phyloP scores from a whole-genome alignment of 2,113 vertebrate genomes.

The Callipepla squamata region DNA sequence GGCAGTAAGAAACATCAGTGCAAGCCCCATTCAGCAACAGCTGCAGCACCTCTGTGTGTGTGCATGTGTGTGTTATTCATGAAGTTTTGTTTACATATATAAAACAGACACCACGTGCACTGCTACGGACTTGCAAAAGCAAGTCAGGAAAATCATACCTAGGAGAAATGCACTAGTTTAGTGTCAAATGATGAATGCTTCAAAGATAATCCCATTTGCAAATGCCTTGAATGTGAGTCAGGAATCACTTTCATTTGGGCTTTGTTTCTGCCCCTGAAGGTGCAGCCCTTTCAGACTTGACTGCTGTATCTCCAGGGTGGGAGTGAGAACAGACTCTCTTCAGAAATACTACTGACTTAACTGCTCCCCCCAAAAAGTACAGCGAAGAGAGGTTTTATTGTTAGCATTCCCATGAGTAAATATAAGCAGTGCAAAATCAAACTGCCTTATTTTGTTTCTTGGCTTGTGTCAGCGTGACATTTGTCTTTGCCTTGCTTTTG shows the following conservation, averaged over 20 bases:
- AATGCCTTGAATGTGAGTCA: neutral
- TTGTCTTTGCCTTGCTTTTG: neutral
- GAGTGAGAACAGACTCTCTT: neutral
- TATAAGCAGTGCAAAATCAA: neutral
- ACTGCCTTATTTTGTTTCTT: fast-evolving
- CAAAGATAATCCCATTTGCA: neutral
- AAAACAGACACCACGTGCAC: neutral
- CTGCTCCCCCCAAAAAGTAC: neutral
- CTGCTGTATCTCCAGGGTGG: neutral
- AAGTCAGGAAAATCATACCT: neutral
- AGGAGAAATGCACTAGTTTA: neutral
- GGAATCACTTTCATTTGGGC: neutral
- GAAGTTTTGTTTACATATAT: neutral
- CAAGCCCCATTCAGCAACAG: neutral
- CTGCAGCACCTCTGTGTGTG: neutral
- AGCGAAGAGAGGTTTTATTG: fast-evolving
- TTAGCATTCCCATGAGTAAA: neutral
- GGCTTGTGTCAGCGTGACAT: neutral
- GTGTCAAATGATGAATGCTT: neutral
- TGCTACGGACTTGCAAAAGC: neutral
- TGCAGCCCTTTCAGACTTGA: neutral
- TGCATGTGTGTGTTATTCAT: neutral
- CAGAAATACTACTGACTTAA: neutral
- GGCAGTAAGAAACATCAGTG: neutral
- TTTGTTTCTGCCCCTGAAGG: neutral